A percentile compares a stretch with the other conserved stretches of the same genome.
Conservation (phyloP, 37 sponge, comb jelly and placozoan genomes). For the Ianthella basta region DNA sequence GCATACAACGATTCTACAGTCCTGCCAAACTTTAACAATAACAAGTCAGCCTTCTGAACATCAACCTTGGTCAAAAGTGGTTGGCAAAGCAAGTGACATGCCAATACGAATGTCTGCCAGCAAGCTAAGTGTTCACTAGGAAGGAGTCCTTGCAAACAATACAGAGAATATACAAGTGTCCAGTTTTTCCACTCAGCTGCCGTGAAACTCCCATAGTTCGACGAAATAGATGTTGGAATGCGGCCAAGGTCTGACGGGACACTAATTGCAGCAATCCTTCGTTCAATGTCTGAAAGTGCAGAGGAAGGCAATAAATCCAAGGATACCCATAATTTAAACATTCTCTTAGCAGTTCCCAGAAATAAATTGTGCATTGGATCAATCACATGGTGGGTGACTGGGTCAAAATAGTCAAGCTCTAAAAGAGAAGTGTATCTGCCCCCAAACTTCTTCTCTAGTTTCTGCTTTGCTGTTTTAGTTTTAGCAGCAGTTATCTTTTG, state of each 20-base stretch:
- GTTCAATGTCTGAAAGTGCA: neutral
- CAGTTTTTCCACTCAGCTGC: constrained; percentile 20
- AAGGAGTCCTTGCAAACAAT: neutral
- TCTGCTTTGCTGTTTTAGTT: neutral
- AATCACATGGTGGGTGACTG: neutral
- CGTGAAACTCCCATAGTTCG: constrained; percentile 9
- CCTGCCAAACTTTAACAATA: neutral
- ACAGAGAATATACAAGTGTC: constrained; percentile 5
- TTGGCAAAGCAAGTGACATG: constrained; percentile 9
- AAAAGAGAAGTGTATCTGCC: neutral
- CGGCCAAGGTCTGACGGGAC: neutral
- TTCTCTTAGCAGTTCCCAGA: constrained; percentile 12
- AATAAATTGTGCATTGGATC: constrained; percentile 23
- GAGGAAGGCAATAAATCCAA: neutral
- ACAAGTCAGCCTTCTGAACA: neutral
- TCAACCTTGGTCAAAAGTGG: neutral
- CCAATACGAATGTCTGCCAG: constrained; percentile 27
- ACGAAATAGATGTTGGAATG: constrained; percentile 2
- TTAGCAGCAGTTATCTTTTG: neutral
- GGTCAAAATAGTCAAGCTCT: neutral
- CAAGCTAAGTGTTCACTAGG: constrained; percentile 12
- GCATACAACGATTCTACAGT: neutral
- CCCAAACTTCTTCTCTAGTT: neutral
- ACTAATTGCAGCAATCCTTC: neutral
- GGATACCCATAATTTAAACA: constrained; percentile 10